phyloP scores from a whole-genome alignment of 2,113 vertebrate genomes.

The Menidia beryllina region DNA sequence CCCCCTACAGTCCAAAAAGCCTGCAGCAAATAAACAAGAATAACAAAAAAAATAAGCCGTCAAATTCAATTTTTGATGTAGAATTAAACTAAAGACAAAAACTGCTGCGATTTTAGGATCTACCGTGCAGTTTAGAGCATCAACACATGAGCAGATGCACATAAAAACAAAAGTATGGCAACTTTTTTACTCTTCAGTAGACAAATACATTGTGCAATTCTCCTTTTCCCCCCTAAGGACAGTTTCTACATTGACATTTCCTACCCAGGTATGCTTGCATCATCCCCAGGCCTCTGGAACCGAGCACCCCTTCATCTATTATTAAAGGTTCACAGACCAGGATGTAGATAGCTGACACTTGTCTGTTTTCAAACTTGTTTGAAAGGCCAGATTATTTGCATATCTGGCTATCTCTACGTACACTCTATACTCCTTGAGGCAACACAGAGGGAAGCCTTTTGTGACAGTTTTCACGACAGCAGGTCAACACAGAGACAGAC shows the following conservation, averaged over 20 bases:
- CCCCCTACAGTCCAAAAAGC: neutral
- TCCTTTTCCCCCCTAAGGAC: neutral
- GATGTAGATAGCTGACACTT: too few relatives aligned
- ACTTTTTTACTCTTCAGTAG: conserved; percentile 16
- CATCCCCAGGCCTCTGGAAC: neutral
- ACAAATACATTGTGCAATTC: conserved; percentile 16
- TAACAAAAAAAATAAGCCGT: neutral
- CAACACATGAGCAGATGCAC: conserved; percentile 11
- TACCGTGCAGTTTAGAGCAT: neutral
- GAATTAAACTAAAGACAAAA: conserved; percentile 22
- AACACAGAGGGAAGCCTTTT: neutral
- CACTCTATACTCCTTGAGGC: too few relatives aligned
- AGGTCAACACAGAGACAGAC: neutral
- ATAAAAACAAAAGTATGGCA: neutral
- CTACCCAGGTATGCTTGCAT: neutral
- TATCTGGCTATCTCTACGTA: too few relatives aligned
- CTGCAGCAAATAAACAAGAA: conserved; percentile 11
- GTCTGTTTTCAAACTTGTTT: too few relatives aligned
- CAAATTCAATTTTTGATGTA: neutral
- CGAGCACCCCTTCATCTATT: neutral
- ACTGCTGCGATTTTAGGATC: conserved; percentile 17
- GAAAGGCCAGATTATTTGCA: too few relatives aligned
- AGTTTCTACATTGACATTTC: neutral
- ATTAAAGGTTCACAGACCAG: too few relatives aligned
- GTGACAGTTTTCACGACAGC: neutral